These are phyloP conservation scores for Rosalia funebris DNA, from an alignment of 2,888 invertebrate genomes.

Conservation along the genomic window DNA sequence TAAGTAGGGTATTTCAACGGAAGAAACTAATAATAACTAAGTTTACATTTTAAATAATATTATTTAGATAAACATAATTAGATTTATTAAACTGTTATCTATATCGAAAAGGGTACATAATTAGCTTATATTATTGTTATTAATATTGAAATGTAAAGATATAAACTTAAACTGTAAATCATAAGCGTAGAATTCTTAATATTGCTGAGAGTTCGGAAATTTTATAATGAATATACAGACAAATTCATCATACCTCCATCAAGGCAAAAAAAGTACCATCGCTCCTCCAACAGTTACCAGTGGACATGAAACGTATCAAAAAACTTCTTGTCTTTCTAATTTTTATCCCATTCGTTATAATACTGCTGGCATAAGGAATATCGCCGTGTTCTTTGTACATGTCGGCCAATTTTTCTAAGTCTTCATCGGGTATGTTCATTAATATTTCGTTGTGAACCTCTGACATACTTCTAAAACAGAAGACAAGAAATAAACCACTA, in stretches of 20 bases:
- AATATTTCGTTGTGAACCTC: slow-evolving; percentile 20
- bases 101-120: too few relatives aligned
- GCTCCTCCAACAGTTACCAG: slow-evolving; percentile 26
- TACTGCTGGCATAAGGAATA: slow-evolving; percentile 27
- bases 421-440: slow-evolving; percentile 28
- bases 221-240: too few relatives aligned
- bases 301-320: slow-evolving; percentile 27
- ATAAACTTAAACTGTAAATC: too few relatives aligned
- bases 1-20: too few relatives aligned
- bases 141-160: too few relatives aligned
- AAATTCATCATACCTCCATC: slow-evolving; percentile 18
- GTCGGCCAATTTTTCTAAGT: slow-evolving; percentile 24
- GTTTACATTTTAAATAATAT: too few relatives aligned
- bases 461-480: not conserved
- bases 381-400: slow-evolving; percentile 20
- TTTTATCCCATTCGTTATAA: slow-evolving; percentile 25
- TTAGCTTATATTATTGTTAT: too few relatives aligned
- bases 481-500: not conserved
- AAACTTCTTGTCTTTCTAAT: slow-evolving; percentile 18
- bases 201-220: too few relatives aligned
- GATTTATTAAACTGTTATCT: too few relatives aligned
- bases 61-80: too few relatives aligned
- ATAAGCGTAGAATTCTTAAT: too few relatives aligned
- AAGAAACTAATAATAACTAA: too few relatives aligned
- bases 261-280: slow-evolving; percentile 29